These are phyloP conservation scores for Champsocephalus esox DNA, from an alignment of 2,797 vertebrate species.

Conservation along the genomic window DNA sequence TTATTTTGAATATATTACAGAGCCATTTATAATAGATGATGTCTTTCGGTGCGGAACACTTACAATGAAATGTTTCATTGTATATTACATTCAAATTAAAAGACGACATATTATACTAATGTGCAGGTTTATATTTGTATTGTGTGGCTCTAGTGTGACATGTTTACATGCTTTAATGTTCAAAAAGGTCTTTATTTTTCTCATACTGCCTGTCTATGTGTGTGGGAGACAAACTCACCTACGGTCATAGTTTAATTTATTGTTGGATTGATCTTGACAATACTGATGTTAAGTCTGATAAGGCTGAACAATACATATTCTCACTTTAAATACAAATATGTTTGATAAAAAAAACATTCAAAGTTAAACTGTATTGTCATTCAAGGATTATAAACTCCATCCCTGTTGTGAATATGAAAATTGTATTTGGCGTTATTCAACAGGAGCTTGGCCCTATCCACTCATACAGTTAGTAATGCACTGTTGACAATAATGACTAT, in stretches of 20 bases:
- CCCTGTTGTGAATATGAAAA: conserved; percentile 28
- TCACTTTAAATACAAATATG: conserved; percentile 9
- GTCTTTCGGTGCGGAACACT: neutral
- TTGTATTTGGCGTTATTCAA: conserved; percentile 41
- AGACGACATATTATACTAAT: no score
- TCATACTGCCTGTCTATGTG: no score
- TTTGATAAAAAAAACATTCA: neutral
- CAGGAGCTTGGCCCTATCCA: conserved; percentile 43
- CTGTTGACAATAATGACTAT: conserved; percentile 58
- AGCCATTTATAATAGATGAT: neutral
- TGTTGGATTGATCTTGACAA: no score
- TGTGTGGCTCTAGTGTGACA: no score
- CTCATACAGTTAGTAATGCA: conserved; percentile 41
- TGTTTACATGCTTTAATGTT: no score
- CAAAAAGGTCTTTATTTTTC: no score
- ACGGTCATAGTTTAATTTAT: no score
- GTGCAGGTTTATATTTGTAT: no score
- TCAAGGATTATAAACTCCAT: conserved; percentile 18
- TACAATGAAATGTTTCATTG: neutral
- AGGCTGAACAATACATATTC: neutral
- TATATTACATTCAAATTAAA: no score
- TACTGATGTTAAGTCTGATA: neutral
- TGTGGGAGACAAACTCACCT: no score
- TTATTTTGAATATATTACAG: neutral
- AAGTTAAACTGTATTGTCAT: conserved; percentile 4